phyloP scores from a whole-genome alignment of 2,113 vertebrate genomes.

The Gymnobelideus leadbeateri region DNA sequence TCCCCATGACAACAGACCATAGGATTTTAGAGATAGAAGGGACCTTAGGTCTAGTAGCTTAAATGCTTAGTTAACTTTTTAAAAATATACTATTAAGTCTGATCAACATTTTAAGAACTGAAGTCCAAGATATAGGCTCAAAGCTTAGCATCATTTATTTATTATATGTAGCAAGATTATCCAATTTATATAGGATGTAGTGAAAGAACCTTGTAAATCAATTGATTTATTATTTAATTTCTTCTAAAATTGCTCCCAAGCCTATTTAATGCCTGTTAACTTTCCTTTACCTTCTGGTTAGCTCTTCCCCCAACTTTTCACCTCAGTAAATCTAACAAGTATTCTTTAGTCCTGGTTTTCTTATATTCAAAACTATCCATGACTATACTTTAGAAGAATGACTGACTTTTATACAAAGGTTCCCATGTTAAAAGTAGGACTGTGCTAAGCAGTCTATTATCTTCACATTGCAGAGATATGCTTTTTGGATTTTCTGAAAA shows the following conservation, averaged over 20 bases:
- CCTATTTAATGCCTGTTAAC: constrained; percentile 67
- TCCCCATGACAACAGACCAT: constrained; percentile 26
- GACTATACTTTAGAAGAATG: constrained; percentile 58
- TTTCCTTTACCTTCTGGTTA: constrained; percentile 69
- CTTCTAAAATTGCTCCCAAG: constrained; percentile 73
- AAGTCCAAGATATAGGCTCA: constrained; percentile 64
- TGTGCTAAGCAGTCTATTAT: constrained; percentile 58
- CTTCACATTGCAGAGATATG: constrained; percentile 53
- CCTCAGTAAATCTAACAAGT: constrained; percentile 63
- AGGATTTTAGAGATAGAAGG: constrained; percentile 32
- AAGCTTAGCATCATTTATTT: constrained; percentile 72
- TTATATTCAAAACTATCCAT: constrained; percentile 55
- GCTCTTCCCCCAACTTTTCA: constrained; percentile 48
- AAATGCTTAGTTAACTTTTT: constrained; percentile 73
- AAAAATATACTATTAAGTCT: constrained; percentile 68
- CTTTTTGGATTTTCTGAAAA: constrained; percentile 60
- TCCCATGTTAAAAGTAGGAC: constrained; percentile 30
- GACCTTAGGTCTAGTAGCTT: constrained; percentile 47
- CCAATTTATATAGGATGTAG: constrained; percentile 75
- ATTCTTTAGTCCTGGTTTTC: constrained; percentile 63
- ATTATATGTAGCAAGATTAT: constrained; percentile 73
- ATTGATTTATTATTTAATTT: constrained; percentile 79
- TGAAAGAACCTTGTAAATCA: constrained; percentile 79
- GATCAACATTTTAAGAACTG: constrained; percentile 71
- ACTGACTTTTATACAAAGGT: constrained; percentile 63